Conservation (phyloP, 2,797 vertebrate species). For the Neosilurus mollespiculum region DNA sequence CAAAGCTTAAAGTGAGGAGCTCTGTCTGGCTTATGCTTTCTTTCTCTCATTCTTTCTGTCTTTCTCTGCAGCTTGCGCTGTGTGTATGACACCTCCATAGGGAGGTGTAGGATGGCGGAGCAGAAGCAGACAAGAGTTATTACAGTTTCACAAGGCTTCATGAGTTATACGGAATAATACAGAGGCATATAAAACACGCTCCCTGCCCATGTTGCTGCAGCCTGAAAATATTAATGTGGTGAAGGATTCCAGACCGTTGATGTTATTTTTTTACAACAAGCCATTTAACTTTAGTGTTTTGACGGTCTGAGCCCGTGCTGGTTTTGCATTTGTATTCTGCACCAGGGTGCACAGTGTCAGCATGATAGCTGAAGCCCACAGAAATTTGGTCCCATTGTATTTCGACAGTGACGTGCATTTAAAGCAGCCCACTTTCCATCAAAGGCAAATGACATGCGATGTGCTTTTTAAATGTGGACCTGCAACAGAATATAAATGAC, state of each 20-base stretch:
- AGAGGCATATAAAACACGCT: neutral
- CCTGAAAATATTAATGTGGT: neutral
- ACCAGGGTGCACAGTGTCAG: conserved; percentile 2
- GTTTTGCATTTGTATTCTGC: conserved; percentile 7
- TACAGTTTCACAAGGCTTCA: neutral
- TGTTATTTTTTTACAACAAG: neutral
- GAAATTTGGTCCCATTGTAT: conserved; percentile 23
- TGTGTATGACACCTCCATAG: conserved; percentile 7
- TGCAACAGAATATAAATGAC: conserved; percentile 18
- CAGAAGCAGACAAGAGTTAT: conserved; percentile 3
- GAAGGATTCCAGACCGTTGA: neutral
- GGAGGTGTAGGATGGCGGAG: neutral
- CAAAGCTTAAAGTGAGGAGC: neutral
- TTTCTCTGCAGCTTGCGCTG: neutral
- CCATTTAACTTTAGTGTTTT: neutral
- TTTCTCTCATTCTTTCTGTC: neutral
- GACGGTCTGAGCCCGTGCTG: neutral
- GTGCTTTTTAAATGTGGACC: conserved; percentile 7
- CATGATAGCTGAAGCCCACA: neutral
- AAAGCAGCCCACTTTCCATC: conserved; percentile 9
- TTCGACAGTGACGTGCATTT: conserved; percentile 21
- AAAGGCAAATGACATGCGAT: neutral
- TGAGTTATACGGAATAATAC: neutral
- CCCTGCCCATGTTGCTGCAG: neutral
- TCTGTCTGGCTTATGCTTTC: neutral